Evolutionary conservation across 2,797 vertebrate genomes (phyloP), one percentile per base, ranked within the genome.

Genomic region (Chaetodon trifasciatus): DNA sequence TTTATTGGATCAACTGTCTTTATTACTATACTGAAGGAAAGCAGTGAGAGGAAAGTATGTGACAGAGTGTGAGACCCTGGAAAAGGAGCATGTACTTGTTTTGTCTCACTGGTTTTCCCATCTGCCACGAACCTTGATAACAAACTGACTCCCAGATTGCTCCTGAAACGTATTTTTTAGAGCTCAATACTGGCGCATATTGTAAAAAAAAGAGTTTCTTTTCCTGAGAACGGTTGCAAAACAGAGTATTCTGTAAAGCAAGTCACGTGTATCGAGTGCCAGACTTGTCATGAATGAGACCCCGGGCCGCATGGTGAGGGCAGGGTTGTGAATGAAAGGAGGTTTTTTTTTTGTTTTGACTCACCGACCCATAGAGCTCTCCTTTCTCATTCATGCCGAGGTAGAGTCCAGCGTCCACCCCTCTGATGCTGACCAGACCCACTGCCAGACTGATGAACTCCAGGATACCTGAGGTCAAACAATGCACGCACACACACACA

Each of bases 361-460:
- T 98, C 96, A 99, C 98, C 96, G 98, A 99, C 94, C 98, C 98
- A 93, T 96, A 99, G 85, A 99, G 97, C 89, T 99, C 98, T 92
- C 98, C 98, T 95, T 97, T 96, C 89, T 99, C 98, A 52, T 99
- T 99, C 98, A 99, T 99, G 89, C 98, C 97, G 84, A 99, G 97
- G 95, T 99, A 99, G 79, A 99, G 97, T 93, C 98, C 97, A 0
- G 97, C 97, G 76, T 99, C 98, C 94, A 99, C 98, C 62, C 98
- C 98, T 74, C 97, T 97, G 94, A 99, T 98, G 95, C 98, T 99
- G 93, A 99, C 98, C 92, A 99, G 96, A 58, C 98, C 96, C 86
- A 99, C 98, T n/a, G 98, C 98, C 94, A 99, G 95, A 93, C 98
- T 99, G 88, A 99, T 99, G 91, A 99, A 99, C 95, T 99, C 98